These are phyloP conservation scores for Hyla sarda DNA, from an alignment of 2,113 vertebrate genomes.

Conservation along the genomic window DNA sequence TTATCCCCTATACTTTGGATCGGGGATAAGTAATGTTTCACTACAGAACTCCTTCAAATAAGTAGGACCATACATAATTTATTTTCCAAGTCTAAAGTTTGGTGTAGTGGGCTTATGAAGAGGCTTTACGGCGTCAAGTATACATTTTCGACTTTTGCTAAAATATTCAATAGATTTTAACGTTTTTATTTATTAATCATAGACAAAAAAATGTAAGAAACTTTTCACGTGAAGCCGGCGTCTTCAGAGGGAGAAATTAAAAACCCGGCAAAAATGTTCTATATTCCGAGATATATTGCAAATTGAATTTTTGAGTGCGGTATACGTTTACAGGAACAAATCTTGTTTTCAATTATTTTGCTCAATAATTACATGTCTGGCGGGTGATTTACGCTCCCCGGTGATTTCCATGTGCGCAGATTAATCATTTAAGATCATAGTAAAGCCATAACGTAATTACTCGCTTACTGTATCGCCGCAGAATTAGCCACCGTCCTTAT, in stretches of 20 bases:
- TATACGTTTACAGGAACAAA: conserved; percentile 31
- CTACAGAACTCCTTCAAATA: too few species aligned
- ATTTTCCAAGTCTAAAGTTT: too few species aligned
- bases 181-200: neutral
- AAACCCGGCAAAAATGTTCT: neutral
- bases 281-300: conserved; percentile 48
- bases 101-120: too few species aligned
- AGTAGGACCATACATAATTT: too few species aligned
- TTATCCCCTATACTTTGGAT: too few species aligned
- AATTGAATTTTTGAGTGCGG: conserved; percentile 49
- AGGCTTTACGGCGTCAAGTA: too few species aligned
- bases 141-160: too few species aligned
- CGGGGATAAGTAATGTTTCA: too few species aligned
- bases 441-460: conserved; percentile 22
- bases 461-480: neutral
- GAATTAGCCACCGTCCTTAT: neutral
- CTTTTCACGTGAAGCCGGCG: neutral
- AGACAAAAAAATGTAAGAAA: neutral
- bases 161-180: neutral
- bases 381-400: conserved; percentile 45
- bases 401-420: conserved; percentile 15
- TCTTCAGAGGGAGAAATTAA: neutral
- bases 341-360: conserved; percentile 54
- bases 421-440: conserved; percentile 30
- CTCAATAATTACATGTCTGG: conserved; percentile 50